Base-by-base conservation (phyloP, 2,113 vertebrate genomes). In the Jaculus jaculus region DNA sequence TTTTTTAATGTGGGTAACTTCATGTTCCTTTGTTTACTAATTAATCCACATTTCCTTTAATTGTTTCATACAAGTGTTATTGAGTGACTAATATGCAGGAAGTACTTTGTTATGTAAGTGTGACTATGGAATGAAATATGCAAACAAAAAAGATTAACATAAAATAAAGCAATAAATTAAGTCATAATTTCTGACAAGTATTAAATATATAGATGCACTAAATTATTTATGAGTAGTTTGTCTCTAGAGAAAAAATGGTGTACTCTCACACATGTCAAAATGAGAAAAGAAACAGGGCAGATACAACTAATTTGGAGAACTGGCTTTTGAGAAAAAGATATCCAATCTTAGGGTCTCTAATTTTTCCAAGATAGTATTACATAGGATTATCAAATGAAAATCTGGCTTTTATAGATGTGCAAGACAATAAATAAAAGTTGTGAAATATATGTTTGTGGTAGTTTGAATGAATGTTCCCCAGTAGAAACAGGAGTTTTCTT, bases 111-210 rank as follows among this genome's bases (percentile, higher is more conserved):
- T 83, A 60, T 47, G 16, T 37, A 71, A 30, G 9, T 69, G 28
- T 24, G 65, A 86, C 11, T 51, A 30, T 39, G 23, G 72, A 79
- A 73, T 51, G 21, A 82, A 66, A 84, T 11, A 21, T 72, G 16
- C 37, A 39, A 94, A 66, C 8, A 60, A 65, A 34, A 77, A 89
- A 84, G 23, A 69, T 24, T 11, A 26, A 42, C 5, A 84, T 3
- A 80, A 77, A 95, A 75, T 58, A 87, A 78, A 60, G 47, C 21
- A 65, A 77, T 69, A 88, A 39, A 32, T 20, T n/a, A 77, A 74
- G 66, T 37, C 78, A 7, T 39, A 69, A 93, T 63, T 39, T 79
- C 7, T 42, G 23, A 71, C 28, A 87, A 73, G 51, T 66, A 21
- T 63, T 90, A 51, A 87, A 77, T 61, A 9, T 23, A 65, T 34